A percentile compares a stretch with the other conserved stretches of the same genome.
phyloP scores from a whole-genome alignment of 1,140 invertebrate species.

The Ceratina japonica region DNA sequence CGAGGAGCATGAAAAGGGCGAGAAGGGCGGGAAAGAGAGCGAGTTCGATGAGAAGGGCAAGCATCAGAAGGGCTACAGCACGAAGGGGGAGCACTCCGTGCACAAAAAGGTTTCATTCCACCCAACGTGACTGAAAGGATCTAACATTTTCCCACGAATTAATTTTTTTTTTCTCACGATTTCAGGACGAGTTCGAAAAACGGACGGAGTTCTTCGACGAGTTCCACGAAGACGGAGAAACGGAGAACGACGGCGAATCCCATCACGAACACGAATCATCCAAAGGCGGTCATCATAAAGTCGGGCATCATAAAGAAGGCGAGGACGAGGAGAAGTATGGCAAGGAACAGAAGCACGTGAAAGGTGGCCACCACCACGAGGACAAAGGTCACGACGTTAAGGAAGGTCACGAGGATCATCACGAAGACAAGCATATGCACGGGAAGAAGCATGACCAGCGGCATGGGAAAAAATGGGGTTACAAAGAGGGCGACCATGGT shows the following conservation, averaged over 20 bases:
- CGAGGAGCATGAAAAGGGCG: slow-evolving; percentile 68
- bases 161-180: neutral
- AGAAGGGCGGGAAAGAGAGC: slow-evolving; percentile 72
- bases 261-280: neutral
- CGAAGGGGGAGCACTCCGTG: slow-evolving; percentile 86
- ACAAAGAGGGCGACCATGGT: slow-evolving; percentile 76
- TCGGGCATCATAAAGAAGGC: slow-evolving; percentile 76
- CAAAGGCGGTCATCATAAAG: slow-evolving; percentile 71
- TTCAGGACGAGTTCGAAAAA: slow-evolving; percentile 48
- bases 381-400: no score
- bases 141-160: neutral
- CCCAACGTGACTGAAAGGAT: neutral
- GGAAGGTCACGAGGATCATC: no score
- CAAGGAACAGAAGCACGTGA: no score
- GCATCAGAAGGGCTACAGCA: slow-evolving; percentile 85
- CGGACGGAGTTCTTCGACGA: neutral
- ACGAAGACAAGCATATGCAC: no score
- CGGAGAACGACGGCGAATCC: neutral
- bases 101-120: slow-evolving; percentile 81
- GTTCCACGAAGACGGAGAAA: neutral
- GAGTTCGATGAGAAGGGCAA: slow-evolving; percentile 82
- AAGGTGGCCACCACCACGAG: no score
- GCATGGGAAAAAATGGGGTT: no score
- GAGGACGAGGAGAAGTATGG: slow-evolving; percentile 82
- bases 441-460: no score